A percentile compares a stretch with the other conserved stretches of the same genome.
These are phyloP conservation scores for Caloenas nicobarica DNA, from an alignment of 2,113 vertebrate species.

Conservation along the genomic window DNA sequence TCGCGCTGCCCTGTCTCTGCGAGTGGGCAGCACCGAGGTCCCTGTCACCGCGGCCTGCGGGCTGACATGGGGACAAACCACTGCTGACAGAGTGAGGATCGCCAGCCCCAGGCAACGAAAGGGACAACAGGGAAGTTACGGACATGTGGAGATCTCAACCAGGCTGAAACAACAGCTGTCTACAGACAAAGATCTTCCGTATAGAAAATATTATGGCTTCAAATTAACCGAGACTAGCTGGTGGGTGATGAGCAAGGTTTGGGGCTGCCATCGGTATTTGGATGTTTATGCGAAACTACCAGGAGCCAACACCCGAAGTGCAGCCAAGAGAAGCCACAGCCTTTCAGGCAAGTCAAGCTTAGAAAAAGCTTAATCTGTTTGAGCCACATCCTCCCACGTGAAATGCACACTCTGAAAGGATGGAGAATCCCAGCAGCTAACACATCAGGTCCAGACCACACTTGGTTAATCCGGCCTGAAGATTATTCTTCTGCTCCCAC, in stretches of 20 bases:
- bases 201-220: constrained; percentile 55
- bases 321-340: constrained; percentile 8
- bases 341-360: neutral
- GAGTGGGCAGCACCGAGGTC: fast-evolving
- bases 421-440: neutral
- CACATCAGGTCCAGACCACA: neutral
- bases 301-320: neutral
- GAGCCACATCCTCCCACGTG: neutral
- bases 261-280: neutral
- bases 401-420: neutral
- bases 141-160: neutral
- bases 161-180: neutral
- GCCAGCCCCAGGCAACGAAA: neutral
- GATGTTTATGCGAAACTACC: neutral
- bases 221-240: constrained; percentile 23
- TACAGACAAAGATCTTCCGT: neutral
- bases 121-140: neutral
- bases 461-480: neutral
- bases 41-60: fast-evolving
- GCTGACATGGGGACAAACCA: fast-evolving
- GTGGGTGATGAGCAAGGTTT: neutral
- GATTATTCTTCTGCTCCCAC: constrained; percentile 38
- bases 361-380: neutral
- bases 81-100: neutral
- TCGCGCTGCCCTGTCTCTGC: fast-evolving